These are phyloP conservation scores for Thumatha senex DNA, from an alignment of 2,888 invertebrate genomes.

Conservation along the genomic window DNA sequence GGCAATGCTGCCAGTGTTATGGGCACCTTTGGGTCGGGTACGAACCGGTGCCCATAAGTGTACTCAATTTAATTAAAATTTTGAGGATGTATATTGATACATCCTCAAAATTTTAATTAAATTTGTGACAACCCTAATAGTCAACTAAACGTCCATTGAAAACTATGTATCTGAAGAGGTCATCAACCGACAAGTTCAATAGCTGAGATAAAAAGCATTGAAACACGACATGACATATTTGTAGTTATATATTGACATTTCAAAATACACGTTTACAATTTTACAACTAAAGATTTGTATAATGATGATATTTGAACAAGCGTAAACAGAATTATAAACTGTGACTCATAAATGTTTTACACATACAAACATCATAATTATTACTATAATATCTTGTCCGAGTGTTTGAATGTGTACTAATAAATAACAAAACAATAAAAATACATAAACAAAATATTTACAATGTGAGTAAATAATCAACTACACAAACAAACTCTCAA, in stretches of 20 bases:
- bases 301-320: neutral
- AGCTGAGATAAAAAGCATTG: conserved; percentile 19
- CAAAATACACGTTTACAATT: neutral
- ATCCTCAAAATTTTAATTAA: neutral
- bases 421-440: no score
- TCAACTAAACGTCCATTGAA: conserved; percentile 23
- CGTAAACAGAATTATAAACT: neutral
- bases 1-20: no score
- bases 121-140: conserved; percentile 18
- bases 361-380: no score
- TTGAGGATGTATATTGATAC: no score
- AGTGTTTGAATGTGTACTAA: no score
- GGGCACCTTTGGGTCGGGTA: no score
- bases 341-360: neutral
- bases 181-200: conserved; percentile 42
- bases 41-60: no score
- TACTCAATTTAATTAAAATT: neutral
- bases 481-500: no score
- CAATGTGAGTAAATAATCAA: no score
- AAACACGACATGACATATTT: conserved; percentile 14
- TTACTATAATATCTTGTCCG: no score
- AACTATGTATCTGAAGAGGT: conserved; percentile 31
- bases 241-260: conserved; percentile 10
- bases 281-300: neutral
- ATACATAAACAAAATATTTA: no score